Evolutionary conservation across 2,113 vertebrate genomes (phyloP).

Genomic region (Halichoerus grypus): DNA sequence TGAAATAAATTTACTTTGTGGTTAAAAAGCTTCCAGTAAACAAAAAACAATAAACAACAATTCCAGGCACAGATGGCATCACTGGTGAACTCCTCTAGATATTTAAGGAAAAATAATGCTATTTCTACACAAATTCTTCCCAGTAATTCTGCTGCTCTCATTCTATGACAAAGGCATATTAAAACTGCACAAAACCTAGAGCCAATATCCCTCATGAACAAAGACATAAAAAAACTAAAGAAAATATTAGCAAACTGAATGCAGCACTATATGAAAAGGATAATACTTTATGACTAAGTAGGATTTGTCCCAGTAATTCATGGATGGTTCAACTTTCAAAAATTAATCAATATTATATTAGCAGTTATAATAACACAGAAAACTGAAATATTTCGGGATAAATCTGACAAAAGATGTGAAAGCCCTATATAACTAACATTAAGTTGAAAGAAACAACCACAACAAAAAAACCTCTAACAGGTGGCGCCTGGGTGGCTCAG

Average conservation of each 20-base stretch:
- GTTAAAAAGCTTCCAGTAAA: background rate
- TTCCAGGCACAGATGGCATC: background rate
- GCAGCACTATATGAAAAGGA: background rate
- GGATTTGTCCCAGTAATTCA: background rate
- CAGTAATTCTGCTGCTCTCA: background rate
- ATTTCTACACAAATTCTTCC: background rate
- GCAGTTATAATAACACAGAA: background rate
- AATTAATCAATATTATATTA: background rate
- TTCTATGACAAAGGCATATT: background rate
- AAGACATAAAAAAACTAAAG: background rate
- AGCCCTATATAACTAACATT: background rate
- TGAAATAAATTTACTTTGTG: background rate
- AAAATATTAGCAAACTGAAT: background rate
- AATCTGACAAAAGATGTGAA: background rate
- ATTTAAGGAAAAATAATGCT: background rate
- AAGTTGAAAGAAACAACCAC: background rate
- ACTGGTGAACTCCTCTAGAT: background rate
- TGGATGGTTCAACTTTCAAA: background rate
- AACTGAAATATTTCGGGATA: background rate
- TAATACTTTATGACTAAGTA: background rate
- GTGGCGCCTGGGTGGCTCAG: too few relatives aligned
- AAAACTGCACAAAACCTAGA: background rate
- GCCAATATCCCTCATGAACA: background rate
- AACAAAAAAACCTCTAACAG: too few relatives aligned
- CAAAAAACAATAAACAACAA: background rate